Evolutionary conservation across 2,797 vertebrate species (phyloP).

Genomic region (Sebastes cheni): DNA sequence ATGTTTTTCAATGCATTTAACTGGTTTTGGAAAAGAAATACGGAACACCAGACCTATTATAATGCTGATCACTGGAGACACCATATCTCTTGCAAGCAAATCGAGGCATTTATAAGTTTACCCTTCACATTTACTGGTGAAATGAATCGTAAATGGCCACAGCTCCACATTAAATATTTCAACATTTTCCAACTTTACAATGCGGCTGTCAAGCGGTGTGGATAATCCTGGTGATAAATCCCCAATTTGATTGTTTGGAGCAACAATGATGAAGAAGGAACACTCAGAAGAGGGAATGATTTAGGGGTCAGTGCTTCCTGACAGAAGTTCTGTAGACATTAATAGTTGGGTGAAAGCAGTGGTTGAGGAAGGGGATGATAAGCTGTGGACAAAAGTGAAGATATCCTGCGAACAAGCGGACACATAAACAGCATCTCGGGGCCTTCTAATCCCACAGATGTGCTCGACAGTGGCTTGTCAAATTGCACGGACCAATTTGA

Average conservation of each 20-base stretch:
- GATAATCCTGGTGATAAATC: conserved; percentile 42
- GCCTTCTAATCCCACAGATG: conserved; percentile 70
- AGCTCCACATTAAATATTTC: conserved; percentile 23
- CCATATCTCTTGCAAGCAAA: neutral
- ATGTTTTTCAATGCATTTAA: conserved; percentile 31
- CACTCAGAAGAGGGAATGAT: conserved; percentile 25
- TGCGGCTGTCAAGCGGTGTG: conserved; percentile 17
- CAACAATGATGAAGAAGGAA: conserved; percentile 24
- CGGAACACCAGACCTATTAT: conserved; percentile 7
- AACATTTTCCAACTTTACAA: conserved; percentile 16
- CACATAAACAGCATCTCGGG: conserved; percentile 72
- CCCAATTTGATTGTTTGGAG: conserved; percentile 20
- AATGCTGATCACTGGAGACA: conserved; percentile 16
- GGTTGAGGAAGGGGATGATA: conserved; percentile 43
- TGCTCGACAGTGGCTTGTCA: conserved; percentile 74
- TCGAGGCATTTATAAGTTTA: neutral
- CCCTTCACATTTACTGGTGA: neutral
- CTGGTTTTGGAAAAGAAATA: neutral
- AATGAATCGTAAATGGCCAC: conserved; percentile 5
- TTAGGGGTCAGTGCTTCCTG: conserved; percentile 46
- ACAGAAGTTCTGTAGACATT: conserved; percentile 53
- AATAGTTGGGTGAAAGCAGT: conserved; percentile 31
- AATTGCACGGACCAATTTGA: conserved; percentile 75
- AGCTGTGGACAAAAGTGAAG: conserved; percentile 64
- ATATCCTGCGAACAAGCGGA: conserved; percentile 57